Evolutionary conservation across 2,797 vertebrate species (phyloP).

Genomic region (Otolemur crassicaudatus): DNA sequence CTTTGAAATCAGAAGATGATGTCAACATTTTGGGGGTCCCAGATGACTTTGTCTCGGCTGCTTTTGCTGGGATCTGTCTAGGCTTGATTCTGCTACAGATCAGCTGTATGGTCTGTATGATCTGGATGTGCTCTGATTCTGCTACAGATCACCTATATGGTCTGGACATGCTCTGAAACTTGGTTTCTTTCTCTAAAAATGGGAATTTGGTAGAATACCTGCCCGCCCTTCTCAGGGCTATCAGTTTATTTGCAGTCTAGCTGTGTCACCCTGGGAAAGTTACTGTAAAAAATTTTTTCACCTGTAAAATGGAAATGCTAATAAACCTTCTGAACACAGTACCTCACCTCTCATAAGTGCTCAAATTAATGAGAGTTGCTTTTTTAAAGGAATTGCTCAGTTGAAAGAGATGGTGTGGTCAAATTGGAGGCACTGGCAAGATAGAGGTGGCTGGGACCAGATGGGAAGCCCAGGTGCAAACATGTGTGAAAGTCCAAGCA

Average conservation of each 20-base stretch:
- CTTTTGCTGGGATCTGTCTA: not conserved
- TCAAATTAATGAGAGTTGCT: not conserved
- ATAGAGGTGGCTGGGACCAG: not conserved
- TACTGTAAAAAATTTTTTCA: conserved; percentile 11
- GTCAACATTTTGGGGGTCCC: not conserved
- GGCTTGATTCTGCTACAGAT: not conserved
- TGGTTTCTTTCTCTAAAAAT: not conserved
- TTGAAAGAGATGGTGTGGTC: not conserved
- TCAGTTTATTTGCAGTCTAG: not conserved
- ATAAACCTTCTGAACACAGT: not conserved
- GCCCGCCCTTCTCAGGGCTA: not conserved
- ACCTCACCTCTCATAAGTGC: not conserved
- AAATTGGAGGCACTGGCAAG: not conserved
- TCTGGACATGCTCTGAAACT: not conserved
- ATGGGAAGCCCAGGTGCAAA: not conserved
- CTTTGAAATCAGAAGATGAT: not conserved
- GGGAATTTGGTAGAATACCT: not conserved
- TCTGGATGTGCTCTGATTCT: not conserved
- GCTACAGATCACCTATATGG: not conserved
- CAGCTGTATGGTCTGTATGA: not conserved
- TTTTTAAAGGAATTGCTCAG: conserved; percentile 36
- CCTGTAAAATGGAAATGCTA: not conserved
- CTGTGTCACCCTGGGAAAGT: not conserved
- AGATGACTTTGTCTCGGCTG: not conserved
- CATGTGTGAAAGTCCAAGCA: not conserved